A percentile compares a stretch with the other conserved stretches of the same genome.
phyloP scores from a whole-genome alignment of 2,888 invertebrate species.

The Zygaena filipendulae region DNA sequence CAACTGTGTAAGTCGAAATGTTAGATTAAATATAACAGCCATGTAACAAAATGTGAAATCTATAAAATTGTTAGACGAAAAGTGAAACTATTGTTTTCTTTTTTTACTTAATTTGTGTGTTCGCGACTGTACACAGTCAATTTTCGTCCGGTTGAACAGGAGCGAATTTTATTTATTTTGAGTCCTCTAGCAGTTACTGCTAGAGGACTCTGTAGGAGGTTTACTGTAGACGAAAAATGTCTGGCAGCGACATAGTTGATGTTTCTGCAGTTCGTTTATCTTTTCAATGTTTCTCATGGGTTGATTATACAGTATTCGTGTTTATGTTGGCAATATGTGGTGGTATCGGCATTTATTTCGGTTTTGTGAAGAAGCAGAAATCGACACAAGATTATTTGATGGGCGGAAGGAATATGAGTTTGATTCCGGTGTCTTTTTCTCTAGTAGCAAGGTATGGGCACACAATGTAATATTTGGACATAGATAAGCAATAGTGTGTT shows the following conservation, averaged over 20 bases:
- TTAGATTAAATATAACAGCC: no score
- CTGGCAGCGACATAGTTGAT: constrained; percentile 23
- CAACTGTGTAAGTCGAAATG: no score
- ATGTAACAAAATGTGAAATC: no score
- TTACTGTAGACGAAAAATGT: no score
- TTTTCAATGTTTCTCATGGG: constrained; percentile 59
- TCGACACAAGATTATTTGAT: constrained; percentile 80
- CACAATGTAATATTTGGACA: no score
- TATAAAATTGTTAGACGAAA: no score
- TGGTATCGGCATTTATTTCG: constrained; percentile 82
- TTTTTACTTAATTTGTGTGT: no score
- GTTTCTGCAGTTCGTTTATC: constrained; percentile 31
- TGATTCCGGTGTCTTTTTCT: constrained; percentile 83
- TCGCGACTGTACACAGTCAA: no score
- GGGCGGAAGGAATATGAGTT: constrained; percentile 82
- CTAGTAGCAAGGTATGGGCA: constrained; percentile 77
- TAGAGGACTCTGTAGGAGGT: background rate
- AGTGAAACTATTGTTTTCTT: no score
- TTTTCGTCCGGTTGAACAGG: no score
- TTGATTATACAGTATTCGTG: constrained; percentile 75
- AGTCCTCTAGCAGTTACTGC: constrained; percentile 3
- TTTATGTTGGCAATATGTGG: constrained; percentile 79
- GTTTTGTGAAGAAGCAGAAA: constrained; percentile 72
- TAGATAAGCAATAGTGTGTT: no score
- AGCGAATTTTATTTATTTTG: no score